A percentile compares a stretch with the other conserved stretches of the same genome.
These are phyloP conservation scores for Theretra japonica DNA, from an alignment of 2,888 invertebrate genomes.

Conservation along the genomic window DNA sequence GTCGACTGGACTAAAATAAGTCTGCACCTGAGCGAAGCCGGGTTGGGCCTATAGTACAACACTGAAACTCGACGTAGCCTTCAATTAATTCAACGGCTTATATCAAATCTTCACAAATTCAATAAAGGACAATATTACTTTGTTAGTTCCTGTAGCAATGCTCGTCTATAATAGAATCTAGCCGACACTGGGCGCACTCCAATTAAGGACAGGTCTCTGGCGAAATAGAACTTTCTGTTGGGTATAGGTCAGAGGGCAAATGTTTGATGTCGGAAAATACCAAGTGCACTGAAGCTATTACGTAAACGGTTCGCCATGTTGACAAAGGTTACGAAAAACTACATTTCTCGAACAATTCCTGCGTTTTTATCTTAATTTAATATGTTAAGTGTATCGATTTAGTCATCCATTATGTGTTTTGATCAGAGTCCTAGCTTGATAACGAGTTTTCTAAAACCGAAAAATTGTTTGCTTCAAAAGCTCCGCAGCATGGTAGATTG, in stretches of 20 bases:
- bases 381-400: too few relatives aligned
- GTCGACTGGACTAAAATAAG: too few relatives aligned
- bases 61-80: neutral
- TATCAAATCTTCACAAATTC: neutral
- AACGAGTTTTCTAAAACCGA: too few relatives aligned
- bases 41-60: too few relatives aligned
- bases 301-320: neutral
- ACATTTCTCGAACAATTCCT: neutral
- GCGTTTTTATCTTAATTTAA: too few relatives aligned
- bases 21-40: too few relatives aligned
- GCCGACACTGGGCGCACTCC: neutral
- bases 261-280: slow-evolving; percentile 11
- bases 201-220: slow-evolving; percentile 21
- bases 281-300: slow-evolving; percentile 1
- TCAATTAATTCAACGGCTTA: neutral
- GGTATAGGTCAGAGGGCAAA: slow-evolving; percentile 21
- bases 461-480: neutral
- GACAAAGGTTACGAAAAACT: slow-evolving; percentile 2
- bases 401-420: too few relatives aligned
- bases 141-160: neutral
- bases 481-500: neutral
- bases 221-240: slow-evolving; percentile 7
- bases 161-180: neutral
- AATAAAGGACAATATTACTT: neutral
- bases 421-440: too few relatives aligned